Base-by-base conservation (phyloP, 2,888 invertebrate species). In the Xestia xanthographa region DNA sequence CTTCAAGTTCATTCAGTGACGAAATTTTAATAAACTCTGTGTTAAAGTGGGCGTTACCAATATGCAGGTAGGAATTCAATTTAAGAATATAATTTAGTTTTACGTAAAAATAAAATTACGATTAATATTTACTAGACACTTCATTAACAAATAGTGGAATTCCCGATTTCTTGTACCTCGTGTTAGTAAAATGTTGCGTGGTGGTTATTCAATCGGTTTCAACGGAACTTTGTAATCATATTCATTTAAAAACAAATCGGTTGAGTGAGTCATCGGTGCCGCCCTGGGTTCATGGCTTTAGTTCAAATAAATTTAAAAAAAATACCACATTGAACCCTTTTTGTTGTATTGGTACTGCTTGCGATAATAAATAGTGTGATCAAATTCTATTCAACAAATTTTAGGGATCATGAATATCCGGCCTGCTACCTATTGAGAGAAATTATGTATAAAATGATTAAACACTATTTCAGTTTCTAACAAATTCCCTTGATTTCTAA, bases 51-150 rank as follows among this genome's bases (percentile, higher is more conserved):
- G 72, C 71, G 80, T 75, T 75, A 65, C 38, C 53, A 66, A 76
- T 63, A 91, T 91, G 91, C 89, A 90, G 90, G 91, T 91, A 88
- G 58, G 83, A 80, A 62, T 75, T 45, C 0, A n/a, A 34, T 66
- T 50, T 12, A n/a, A 34, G 3, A 14, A 29, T 17, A 12, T 1
- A 12, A 45, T 26, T 41, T 11, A 14, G 17, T 1, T 45, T 2
- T 38, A 48, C 5, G 17, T 66, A 45, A 20, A 48, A 22, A 11
- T 5, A 14, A 6, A 48, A 48, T 17, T 68, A 20, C 2, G 22
- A 53, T 75, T 29, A 22, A 43, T 43, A n/a, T 22, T 73, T 63
- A 17, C 14, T 48, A 11, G 26, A 53, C 9, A 48, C 62, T 82
- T 71, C 17, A 43, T 65, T 62, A 48, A 26, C 14, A 66, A 70